These are phyloP conservation scores for Odontomachus brunneus DNA, from an alignment of 1,140 invertebrate species.

Conservation along the genomic window DNA sequence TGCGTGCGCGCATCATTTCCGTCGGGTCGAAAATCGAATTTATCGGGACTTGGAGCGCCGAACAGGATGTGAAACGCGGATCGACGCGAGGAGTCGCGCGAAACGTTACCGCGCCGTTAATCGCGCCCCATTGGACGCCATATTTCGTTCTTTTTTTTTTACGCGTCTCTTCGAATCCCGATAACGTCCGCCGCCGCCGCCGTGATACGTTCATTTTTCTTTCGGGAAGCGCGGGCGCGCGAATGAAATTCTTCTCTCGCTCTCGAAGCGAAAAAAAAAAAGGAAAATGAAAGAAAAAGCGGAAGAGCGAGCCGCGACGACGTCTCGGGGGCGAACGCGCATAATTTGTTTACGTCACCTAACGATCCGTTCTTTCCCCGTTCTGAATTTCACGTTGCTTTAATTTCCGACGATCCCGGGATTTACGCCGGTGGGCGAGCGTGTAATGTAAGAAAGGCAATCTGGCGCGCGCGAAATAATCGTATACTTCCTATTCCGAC, in stretches of 20 bases:
- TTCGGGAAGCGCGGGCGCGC: too few species aligned
- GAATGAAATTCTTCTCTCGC: background rate
- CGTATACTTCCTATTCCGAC: constrained; percentile 14
- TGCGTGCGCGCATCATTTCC: constrained; percentile 33
- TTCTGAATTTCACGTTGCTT: background rate
- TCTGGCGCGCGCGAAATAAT: constrained; percentile 45
- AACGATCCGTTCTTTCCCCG: background rate
- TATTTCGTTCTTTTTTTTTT: constrained; percentile 25
- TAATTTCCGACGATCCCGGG: background rate
- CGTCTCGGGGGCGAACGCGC: background rate
- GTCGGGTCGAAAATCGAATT: constrained; percentile 42
- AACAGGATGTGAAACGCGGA: constrained; percentile 24
- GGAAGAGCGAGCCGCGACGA: too few species aligned
- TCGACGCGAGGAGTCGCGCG: constrained; percentile 15
- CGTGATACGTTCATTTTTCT: too few species aligned
- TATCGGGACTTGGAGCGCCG: constrained; percentile 40
- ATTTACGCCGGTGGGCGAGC: constrained; percentile 1
- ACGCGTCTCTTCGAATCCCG: background rate
- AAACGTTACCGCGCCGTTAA: constrained; percentile 30
- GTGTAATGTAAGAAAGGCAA: constrained; percentile 35
- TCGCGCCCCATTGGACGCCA: constrained; percentile 24
- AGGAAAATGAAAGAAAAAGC: too few species aligned
- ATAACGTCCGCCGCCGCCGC: background rate
- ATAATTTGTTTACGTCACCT: background rate
- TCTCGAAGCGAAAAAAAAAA: too few species aligned